Percentiles rank a stretch among this genome's conserved stretches.
Evolutionary conservation across 1,140 invertebrate genomes (phyloP).

Genomic region (Chironomus striatipennis): DNA sequence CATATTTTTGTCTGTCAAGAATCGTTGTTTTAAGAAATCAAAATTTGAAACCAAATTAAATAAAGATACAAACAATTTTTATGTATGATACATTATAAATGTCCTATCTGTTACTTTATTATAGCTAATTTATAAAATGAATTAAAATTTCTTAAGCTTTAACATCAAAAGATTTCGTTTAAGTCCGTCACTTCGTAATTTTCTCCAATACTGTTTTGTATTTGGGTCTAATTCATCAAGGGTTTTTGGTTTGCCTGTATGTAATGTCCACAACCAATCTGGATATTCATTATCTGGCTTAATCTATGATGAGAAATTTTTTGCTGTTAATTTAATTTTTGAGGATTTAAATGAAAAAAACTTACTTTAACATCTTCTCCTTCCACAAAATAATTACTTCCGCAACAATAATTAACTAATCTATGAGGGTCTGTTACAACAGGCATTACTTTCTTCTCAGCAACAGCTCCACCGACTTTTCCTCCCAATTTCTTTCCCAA

Average conservation of each 20-base stretch:
- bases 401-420: conserved; percentile 74
- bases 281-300: conserved; percentile 85
- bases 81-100: not conserved
- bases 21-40: not conserved
- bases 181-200: conserved; percentile 51
- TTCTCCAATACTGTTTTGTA: conserved; percentile 72
- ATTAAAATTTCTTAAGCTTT: conserved; percentile 46
- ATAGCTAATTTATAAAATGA: not conserved
- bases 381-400: conserved; percentile 69
- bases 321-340: not conserved
- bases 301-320: conserved; percentile 41
- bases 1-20: too few species aligned
- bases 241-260: conserved; percentile 47
- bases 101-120: not conserved
- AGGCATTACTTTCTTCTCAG: conserved; percentile 64
- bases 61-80: not conserved
- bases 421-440: conserved; percentile 80
- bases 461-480: conserved; percentile 49
- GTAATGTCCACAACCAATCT: conserved; percentile 81
- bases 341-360: conserved; percentile 22
- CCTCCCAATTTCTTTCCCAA: conserved; percentile 46
- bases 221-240: conserved; percentile 71
- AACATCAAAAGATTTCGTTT: conserved; percentile 51
- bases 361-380: conserved; percentile 66
- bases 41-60: not conserved